A percentile compares a stretch with the other conserved stretches of the same genome.
Evolutionary conservation across 2,797 vertebrate species (phyloP).

Genomic region (Octomys mimax): DNA sequence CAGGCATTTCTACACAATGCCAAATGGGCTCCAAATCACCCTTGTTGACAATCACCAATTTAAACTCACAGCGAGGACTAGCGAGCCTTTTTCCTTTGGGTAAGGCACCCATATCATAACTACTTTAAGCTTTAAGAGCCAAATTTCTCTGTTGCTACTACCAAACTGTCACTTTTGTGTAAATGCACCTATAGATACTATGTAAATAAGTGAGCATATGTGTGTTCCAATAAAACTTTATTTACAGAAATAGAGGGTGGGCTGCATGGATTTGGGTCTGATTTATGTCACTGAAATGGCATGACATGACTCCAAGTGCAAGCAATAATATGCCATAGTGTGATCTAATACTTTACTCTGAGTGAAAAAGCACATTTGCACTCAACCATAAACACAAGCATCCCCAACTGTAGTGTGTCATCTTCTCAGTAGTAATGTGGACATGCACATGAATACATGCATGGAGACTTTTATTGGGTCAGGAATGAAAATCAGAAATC

Average conservation of each 20-base stretch:
- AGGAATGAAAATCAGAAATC: constrained; percentile 10
- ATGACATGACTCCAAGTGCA: background rate
- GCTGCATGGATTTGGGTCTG: background rate
- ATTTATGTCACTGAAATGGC: constrained; percentile 17
- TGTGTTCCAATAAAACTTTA: background rate
- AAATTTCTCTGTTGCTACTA: background rate
- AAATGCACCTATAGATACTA: background rate
- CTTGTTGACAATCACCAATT: background rate
- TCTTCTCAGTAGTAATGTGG: background rate
- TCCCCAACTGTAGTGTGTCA: background rate
- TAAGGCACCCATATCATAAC: background rate
- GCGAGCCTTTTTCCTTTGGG: background rate
- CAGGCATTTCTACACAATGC: background rate
- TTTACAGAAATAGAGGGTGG: background rate
- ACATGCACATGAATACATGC: background rate
- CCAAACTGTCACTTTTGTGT: background rate
- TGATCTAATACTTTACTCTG: background rate
- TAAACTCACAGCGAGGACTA: background rate
- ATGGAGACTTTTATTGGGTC: background rate
- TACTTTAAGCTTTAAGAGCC: background rate
- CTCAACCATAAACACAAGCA: constrained; percentile 6
- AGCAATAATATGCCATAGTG: background rate
- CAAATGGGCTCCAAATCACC: background rate
- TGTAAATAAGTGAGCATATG: background rate
- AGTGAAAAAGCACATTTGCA: background rate